Base-by-base conservation (phyloP, 2,888 invertebrate species). In the Seira ritae region DNA sequence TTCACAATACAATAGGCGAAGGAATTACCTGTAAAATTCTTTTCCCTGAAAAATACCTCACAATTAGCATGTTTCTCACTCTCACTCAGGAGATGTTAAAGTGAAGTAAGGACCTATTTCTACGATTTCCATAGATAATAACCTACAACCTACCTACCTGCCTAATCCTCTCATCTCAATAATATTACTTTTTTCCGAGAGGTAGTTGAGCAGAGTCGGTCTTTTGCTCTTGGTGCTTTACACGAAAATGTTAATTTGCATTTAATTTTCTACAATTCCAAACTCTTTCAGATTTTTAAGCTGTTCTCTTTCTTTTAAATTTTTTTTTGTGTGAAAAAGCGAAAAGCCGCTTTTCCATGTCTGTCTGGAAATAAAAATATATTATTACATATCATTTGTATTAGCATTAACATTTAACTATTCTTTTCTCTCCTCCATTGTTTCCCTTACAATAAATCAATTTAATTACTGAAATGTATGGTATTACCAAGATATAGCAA, bases 371-470 rank as follows among this genome's bases (percentile, higher is more conserved):
- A 55, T 42, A n/a, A n/a, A n/a, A n/a, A n/a, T n/a, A n/a, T 12
- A 6, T 42, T 42, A 42, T 42, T 42, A 42, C 42, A 17, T 55
- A 55, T 12, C 55, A 55, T 55, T 55, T 8, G 3, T 31, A 31
- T 31, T 31, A n/a, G n/a, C n/a, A n/a, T n/a, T n/a, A n/a, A n/a
- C n/a, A n/a, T n/a, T n/a, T n/a, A n/a, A n/a, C n/a, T n/a, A n/a
- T n/a, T n/a, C n/a, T n/a, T n/a, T n/a, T n/a, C n/a, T n/a, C 8
- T 31, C 31, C 8, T 31, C 31, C 31, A 62, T 62, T 62, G 62
- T 62, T 42, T 50, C 70, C 42, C 42, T 20, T 72, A 15, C 42
- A 83, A 83, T 83, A 79, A 83, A 83, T 83, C 83, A 83, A 79
- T 83, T 83, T 83, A 83, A 83, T 83, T 78, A 78, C 83, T 46